Percentiles rank a stretch among this genome's conserved stretches.
Conservation (phyloP, 2,888 invertebrate genomes). For the Dioctria rufipes region DNA sequence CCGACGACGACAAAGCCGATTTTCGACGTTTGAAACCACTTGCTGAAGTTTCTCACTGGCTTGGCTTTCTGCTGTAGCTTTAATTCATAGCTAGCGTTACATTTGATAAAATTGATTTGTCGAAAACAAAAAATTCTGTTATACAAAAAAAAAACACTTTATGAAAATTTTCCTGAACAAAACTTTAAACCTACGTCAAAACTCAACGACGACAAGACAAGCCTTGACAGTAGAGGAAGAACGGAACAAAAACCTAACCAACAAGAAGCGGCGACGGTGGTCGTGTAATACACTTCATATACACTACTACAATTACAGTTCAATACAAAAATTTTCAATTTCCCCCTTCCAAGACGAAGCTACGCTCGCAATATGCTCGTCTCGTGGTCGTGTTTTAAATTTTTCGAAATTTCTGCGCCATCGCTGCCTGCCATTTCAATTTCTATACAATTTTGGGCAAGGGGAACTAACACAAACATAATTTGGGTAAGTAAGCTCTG, state of each 20-base stretch:
- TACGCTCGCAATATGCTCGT: not conserved
- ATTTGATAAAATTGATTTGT: not conserved
- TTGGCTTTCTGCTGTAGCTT: not conserved
- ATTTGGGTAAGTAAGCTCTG: not conserved
- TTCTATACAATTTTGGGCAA: not conserved
- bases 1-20: not conserved
- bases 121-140: not conserved
- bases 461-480: not conserved
- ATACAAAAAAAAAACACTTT: not conserved
- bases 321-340: conserved; percentile 20
- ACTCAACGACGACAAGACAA: conserved; percentile 15
- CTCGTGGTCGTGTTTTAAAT: conserved; percentile 17
- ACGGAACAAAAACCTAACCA: not conserved
- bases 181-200: conserved; percentile 30
- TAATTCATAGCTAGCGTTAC: not conserved
- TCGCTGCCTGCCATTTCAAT: not conserved
- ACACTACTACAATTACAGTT: too few species aligned
- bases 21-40: conserved; percentile 3
- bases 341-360: conserved; percentile 1
- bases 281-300: conserved; percentile 11
- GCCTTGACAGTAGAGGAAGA: conserved; percentile 15
- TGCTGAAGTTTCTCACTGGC: too few species aligned
- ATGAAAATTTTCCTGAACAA: conserved; percentile 27
- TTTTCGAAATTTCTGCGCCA: conserved; percentile 46
- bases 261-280: not conserved